These are phyloP conservation scores for Indri indri DNA, from an alignment of 2,113 vertebrate species.

Conservation along the genomic window DNA sequence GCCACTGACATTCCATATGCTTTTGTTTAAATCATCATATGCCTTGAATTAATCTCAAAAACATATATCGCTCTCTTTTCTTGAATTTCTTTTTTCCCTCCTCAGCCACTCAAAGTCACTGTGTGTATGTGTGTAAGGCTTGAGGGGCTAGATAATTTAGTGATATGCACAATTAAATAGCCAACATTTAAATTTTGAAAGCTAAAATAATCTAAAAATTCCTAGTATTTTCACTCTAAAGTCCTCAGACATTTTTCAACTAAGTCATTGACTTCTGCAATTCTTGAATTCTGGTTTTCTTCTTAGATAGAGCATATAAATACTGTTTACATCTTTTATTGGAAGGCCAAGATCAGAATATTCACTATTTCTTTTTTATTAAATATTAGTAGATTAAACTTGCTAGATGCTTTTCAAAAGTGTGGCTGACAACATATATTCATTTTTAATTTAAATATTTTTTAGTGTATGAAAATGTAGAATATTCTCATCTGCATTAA, in stretches of 20 bases:
- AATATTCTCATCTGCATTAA: not conserved
- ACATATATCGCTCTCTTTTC: not conserved
- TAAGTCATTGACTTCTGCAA: not conserved
- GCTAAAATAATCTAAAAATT: not conserved
- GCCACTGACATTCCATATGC: not conserved
- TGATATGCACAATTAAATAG: not conserved
- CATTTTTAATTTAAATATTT: slow-evolving; percentile 14
- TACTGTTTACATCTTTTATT: not conserved
- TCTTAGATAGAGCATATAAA: not conserved
- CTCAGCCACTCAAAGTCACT: not conserved
- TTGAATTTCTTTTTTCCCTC: not conserved
- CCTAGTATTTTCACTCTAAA: not conserved
- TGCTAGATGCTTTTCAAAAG: not conserved
- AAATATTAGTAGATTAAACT: not conserved
- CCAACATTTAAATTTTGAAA: not conserved
- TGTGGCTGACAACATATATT: not conserved
- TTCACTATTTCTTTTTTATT: not conserved
- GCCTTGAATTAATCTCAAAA: not conserved
- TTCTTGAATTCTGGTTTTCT: not conserved
- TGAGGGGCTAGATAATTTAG: not conserved
- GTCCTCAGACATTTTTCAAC: not conserved
- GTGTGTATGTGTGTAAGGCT: not conserved
- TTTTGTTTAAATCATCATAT: not conserved
- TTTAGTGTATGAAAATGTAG: not conserved
- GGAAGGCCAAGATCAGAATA: not conserved